Evolutionary conservation across 2,888 invertebrate genomes (phyloP), one percentile per base, ranked within the genome.

Genomic region (Drosophila affinis): DNA sequence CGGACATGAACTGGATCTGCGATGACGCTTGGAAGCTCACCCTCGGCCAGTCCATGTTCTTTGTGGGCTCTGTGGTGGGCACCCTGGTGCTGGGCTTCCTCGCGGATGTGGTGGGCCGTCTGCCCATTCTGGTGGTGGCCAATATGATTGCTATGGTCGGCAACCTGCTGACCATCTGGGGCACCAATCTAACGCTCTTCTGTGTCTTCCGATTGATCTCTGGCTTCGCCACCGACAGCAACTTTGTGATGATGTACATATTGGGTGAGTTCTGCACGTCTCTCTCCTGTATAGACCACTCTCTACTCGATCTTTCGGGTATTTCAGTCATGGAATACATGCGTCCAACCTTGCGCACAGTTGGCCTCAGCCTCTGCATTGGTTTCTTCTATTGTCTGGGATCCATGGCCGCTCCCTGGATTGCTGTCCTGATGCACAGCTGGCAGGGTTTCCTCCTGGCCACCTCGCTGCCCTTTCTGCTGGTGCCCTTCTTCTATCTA

Each of bases 1-100:
- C 94, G 76, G 93, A 95, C 90, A 94, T 95, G 90, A 74, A 94
- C 79, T 95, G 94, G 94, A 93, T 94, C 17, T 94, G 94, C 79
- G 90, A 91, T 3, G 91, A 93, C n/a, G 91, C 92, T 56, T 94
- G 94, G 94, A 93, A 93, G 76, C 91, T 94, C 18, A 93, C 93
- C 3, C 77, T 94, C 21, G 94, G 94, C 0, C 94, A 94, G 86
- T 94, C 94, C n/a, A 92, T 94, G 87, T 95, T 94, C 88, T 95
- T 94, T 87, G 91, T 94, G 49, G 95, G 94, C 21, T 94, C 94
- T 12, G 93, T 94, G 10, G 77, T 94, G 29, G 95, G 94, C 2
- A 93, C 93, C 34, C 88, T 94, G 39, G 68, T 90, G 1, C 93
- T 94, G 72, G 94, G 95, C 2, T 91, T 93, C 61, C 78, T 94